These are phyloP conservation scores for Ptilorrhoa leucosticta DNA, from an alignment of 2,113 vertebrate species.

Conservation along the genomic window DNA sequence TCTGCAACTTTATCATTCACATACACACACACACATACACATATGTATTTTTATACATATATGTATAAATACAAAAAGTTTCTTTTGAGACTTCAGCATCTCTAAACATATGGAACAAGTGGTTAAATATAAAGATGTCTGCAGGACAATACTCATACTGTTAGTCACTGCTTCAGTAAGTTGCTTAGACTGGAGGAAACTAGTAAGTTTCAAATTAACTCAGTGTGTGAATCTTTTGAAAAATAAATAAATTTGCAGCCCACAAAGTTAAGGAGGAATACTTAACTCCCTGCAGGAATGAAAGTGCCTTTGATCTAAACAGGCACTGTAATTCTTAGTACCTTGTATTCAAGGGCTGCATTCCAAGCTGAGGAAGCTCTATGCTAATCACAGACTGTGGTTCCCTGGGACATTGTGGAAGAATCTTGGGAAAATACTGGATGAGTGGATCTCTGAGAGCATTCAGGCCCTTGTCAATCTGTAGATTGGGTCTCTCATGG, in stretches of 20 bases:
- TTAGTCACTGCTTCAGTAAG: background rate
- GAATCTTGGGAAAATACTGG: background rate
- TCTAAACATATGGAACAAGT: background rate
- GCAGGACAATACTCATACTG: background rate
- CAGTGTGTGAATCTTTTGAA: background rate
- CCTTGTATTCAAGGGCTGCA: background rate
- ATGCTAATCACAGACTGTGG: background rate
- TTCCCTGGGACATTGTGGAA: background rate
- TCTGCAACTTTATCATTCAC: background rate
- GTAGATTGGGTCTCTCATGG: background rate
- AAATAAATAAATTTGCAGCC: conserved; percentile 13
- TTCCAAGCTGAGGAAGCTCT: background rate
- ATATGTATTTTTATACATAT: background rate
- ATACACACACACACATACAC: rapidly evolving
- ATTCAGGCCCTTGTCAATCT: background rate
- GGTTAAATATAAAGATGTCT: background rate
- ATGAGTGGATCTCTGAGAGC: background rate
- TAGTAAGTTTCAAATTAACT: background rate
- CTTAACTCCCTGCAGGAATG: background rate
- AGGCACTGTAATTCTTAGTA: background rate
- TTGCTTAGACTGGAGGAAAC: background rate
- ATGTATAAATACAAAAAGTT: rapidly evolving
- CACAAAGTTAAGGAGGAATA: background rate
- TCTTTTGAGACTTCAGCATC: background rate
- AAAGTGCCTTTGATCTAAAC: conserved; percentile 27